Evolutionary conservation across 1,140 invertebrate species (phyloP), one percentile per base, ranked within the genome.

Genomic region (Achroia grisella): DNA sequence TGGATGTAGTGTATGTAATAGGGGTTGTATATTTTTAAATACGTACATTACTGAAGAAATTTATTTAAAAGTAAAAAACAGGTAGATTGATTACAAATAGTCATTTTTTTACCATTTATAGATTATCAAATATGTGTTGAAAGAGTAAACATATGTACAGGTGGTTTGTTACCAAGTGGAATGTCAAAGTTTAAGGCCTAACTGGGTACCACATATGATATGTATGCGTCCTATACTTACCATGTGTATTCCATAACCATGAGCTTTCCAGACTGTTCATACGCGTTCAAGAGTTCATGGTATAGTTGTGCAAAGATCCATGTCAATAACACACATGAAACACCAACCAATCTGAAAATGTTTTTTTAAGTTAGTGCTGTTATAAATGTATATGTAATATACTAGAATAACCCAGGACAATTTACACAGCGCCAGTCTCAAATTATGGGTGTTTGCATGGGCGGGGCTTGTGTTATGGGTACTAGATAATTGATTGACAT

Each of bases 281-380:
- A 87, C 2, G 61, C 64, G 10, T 76, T 72, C 2, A 87, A 60
- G 11, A 89, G 64, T 30, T 78, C 86, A 54, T 87, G 87, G 42
- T 90, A 87, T 9, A 89, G 50, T 23, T 87, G 81, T 1, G 87
- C 88, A 45, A 87, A 86, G 46, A 86, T 68, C 67, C 88, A 90
- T 61, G 89, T 86, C 29, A 88, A 58, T 39, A 82, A 76, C 34
- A 88, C 47, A 43, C 87, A 88, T 11, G 86, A 61, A 29, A 88
- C 49, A 17, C 88, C 63, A 43, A 90, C 62, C 12, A 80, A 30
- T 56, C 89, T 90, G 61, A 51, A 65, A 74, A 34, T 2, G 9
- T 3, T n/a, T 3, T n/a, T 23, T 23, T 23, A 23, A 23, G 17
- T 3, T 23, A 29, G 10, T 29, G 10, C 4, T 29, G 4, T 6